A percentile compares a stretch with the other conserved stretches of the same genome.
Evolutionary conservation across 2,113 vertebrate genomes (phyloP).

Genomic region (Grammomys dolichurus): DNA sequence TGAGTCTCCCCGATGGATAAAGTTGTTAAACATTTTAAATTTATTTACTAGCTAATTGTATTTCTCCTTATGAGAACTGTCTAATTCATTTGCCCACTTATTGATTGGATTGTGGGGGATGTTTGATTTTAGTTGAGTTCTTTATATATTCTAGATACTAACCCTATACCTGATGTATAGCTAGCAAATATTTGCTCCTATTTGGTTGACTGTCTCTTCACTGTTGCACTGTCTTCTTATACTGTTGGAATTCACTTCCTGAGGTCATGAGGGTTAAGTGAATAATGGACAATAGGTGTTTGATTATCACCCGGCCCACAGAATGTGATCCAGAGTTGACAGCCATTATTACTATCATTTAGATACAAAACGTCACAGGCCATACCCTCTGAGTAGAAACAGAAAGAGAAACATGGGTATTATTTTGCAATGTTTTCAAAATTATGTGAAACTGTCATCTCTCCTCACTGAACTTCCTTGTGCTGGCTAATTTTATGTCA

Average conservation of each 20-base stretch:
- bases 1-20: neutral
- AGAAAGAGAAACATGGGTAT: neutral
- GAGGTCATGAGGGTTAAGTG: neutral
- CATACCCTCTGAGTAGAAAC: neutral
- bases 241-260: neutral
- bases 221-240: neutral
- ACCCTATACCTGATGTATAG: neutral
- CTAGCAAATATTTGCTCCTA: neutral
- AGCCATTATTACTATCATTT: neutral
- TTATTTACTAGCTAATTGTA: neutral
- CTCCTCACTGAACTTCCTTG: neutral
- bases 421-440: conserved; percentile 15
- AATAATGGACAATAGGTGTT: neutral
- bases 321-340: neutral
- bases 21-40: neutral
- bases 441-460: neutral
- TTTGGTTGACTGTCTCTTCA: neutral
- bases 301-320: neutral
- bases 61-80: neutral
- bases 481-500: neutral
- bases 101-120: neutral
- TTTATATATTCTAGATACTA: neutral
- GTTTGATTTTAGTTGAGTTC: neutral
- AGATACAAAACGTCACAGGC: neutral
- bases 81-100: neutral